Conservation (phyloP, 2,113 vertebrate species). For the Rhinolophus ferrumequinum region DNA sequence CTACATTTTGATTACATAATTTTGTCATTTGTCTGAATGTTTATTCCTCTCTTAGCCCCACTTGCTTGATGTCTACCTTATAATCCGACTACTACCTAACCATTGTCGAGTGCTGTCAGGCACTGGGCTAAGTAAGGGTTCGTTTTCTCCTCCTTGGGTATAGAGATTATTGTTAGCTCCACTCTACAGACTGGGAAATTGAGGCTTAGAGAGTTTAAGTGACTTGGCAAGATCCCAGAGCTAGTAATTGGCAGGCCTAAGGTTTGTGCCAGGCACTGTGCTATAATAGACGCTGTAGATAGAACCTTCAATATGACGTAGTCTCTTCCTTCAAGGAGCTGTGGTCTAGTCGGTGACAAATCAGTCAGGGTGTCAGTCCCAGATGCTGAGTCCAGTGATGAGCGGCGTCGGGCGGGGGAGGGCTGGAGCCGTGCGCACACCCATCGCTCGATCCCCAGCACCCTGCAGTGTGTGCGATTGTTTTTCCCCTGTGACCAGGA, state of each 20-base stretch:
- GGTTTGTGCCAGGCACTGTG: neutral
- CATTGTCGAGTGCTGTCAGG: neutral
- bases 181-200: neutral
- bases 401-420: neutral
- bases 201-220: neutral
- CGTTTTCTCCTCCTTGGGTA: neutral
- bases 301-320: neutral
- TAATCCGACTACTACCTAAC: neutral
- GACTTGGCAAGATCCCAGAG: conserved; percentile 3
- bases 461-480: neutral
- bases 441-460: neutral
- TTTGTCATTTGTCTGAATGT: conserved; percentile 20
- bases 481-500: neutral
- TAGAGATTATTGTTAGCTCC: neutral
- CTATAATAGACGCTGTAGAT: neutral
- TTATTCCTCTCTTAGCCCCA: neutral
- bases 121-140: neutral
- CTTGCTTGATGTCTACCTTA: neutral
- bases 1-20: neutral
- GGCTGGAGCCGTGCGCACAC: neutral
- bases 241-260: neutral
- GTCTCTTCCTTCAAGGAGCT: neutral
- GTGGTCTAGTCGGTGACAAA: neutral
- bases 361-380: neutral
- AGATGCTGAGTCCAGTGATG: neutral